Base-by-base conservation (phyloP, 2,797 vertebrate species). In the Mus minutoides region DNA sequence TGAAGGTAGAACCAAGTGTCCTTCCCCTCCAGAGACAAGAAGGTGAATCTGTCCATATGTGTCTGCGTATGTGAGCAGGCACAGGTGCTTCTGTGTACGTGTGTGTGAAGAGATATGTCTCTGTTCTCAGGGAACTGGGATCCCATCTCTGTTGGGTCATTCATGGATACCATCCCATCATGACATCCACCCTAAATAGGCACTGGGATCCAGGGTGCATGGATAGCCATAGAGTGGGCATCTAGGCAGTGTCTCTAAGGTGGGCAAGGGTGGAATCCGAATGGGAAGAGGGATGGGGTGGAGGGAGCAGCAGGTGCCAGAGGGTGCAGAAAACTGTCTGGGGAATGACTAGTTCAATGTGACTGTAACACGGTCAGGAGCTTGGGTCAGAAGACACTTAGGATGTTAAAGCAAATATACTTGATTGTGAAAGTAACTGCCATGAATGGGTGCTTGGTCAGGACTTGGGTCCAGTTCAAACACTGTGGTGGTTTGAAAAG, bases 81-180 rank as follows among this genome's bases (percentile, higher is more conserved):
- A 71, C 17, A 10, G 19, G 69, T 37, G 21, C 4, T 2, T n/a
- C 9, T 80, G 78, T 12, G 34, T 58, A 34, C 22, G 3, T 34
- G 29, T 46, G 82, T 84, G 37, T 1, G 4, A 37, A 54, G 46
- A 82, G 46, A 9, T 14, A 13, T 0, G 7, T 12, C 26, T 89
- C 34, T 75, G 84, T 1, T 34, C 49, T 8, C n/a, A 21, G 26
- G 31, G 90, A n/a, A 52, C 37, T 26, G 16, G 6, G 17, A 46
- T 13, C 4, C 49, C 13, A 6, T 16, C 46, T 3, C 43, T 9
- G 3, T 86, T 46, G 0, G 22, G 16, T 29, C 49, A 31, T 16
- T 34, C 19, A 31, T 6, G 7, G 69, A 17, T 31, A 34, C 40
- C n/a, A 10, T 26, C 19, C 16, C 43, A 24, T 5, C 0, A 0